phyloP scores from a whole-genome alignment of 2,888 invertebrate genomes.

The Blera fallax region DNA sequence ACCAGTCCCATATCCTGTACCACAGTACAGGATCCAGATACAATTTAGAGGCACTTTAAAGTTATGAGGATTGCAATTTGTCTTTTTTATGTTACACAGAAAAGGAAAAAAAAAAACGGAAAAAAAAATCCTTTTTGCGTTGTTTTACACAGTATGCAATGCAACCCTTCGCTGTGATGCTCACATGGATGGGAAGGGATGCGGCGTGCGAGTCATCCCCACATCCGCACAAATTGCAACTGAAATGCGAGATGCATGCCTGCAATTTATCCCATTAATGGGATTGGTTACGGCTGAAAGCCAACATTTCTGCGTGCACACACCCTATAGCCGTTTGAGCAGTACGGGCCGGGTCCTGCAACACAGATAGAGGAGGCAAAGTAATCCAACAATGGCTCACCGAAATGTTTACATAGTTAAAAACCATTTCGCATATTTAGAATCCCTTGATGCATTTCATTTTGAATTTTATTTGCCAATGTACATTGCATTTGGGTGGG shows the following conservation, averaged over 20 bases:
- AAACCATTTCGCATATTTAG: slow-evolving; percentile 72
- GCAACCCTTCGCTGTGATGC: not conserved
- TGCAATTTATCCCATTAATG: slow-evolving; percentile 68
- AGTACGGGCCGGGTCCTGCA: not conserved
- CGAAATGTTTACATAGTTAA: slow-evolving; percentile 71
- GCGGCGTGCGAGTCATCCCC: slow-evolving; percentile 38
- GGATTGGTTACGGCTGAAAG: slow-evolving; percentile 70
- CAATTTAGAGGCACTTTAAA: slow-evolving; percentile 69
- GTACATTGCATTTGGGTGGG: not conserved
- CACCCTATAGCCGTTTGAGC: no score
- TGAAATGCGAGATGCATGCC: slow-evolving; percentile 65
- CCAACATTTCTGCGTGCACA: slow-evolving; percentile 53
- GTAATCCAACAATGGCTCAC: slow-evolving; percentile 66
- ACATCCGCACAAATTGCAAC: slow-evolving; percentile 50
- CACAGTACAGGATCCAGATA: slow-evolving; percentile 44
- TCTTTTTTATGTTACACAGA: slow-evolving; percentile 53
- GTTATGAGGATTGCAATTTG: slow-evolving; percentile 68
- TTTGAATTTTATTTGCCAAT: slow-evolving; percentile 68
- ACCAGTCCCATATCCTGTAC: slow-evolving; percentile 12
- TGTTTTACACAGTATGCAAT: slow-evolving; percentile 6
- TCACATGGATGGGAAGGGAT: not conserved
- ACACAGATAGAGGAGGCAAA: slow-evolving; percentile 6
- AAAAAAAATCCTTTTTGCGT: slow-evolving; percentile 46
- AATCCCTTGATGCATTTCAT: slow-evolving; percentile 70
- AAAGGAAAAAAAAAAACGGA: slow-evolving; percentile 1